Base-by-base conservation (phyloP, 2,113 vertebrate genomes). In the Aleadryas rufinucha region DNA sequence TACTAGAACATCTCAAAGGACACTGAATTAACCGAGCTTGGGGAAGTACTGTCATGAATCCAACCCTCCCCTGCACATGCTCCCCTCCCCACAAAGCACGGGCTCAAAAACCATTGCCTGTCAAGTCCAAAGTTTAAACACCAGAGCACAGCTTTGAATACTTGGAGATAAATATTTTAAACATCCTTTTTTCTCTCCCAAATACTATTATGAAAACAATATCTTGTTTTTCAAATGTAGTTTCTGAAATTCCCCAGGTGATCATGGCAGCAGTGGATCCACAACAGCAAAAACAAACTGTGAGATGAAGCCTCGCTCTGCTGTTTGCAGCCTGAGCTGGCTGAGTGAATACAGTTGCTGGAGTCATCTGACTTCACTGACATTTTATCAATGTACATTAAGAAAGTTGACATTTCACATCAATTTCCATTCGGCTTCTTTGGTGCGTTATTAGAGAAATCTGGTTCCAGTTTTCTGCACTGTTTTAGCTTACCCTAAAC, bases 351-450 rank as follows among this genome's bases (percentile, higher is more conserved):
- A 61, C 49, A 92, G 57, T 28, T 91, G 50, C 84, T 92, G 64
- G 89, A 90, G 84, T 84, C 90, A 94, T 97, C 69, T 47, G 83
- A 95, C 75, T 97, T 93, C 72, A 91, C 54, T 88, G 94, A 85
- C 71, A 82, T 95, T 97, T 97, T 84, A 85, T 86, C 86, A 81
- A 96, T 91, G 83, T 84, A 79, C 89, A 93, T 88, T 94, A 89
- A 76, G 71, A 95, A 96, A 95, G 20, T 21, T 76, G 93, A 94
- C 91, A 71, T 87, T 86, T 68, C 81, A 77, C 77, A 95, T 84
- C 63, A 77, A 52, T 84, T 81, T 64, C 18, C 37, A 84, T 52
- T 49, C 0, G 3, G 31, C 22, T 65, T 83, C 70, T 75, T 84
- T 61, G 45, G 33, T 57, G 76, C 61, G 16, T 84, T 94, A 91